A percentile compares a stretch with the other conserved stretches of the same genome.
phyloP scores from a whole-genome alignment of 2,888 invertebrate species.

The Andrena fulva region DNA sequence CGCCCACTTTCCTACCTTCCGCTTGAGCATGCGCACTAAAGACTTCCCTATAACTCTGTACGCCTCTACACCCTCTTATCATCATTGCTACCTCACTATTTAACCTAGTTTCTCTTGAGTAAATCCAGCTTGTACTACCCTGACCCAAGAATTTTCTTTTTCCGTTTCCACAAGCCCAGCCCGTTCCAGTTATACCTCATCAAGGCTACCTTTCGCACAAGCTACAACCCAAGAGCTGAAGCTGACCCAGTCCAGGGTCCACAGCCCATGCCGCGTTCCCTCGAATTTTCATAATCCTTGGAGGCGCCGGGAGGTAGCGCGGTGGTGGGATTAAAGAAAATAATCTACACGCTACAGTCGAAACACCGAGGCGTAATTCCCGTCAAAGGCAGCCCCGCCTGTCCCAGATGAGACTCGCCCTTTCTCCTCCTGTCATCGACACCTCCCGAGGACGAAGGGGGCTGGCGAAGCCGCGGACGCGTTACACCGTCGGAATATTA shows the following conservation, averaged over 20 bases:
- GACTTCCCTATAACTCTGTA: no score
- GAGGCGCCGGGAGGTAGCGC: background rate
- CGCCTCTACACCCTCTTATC: no score
- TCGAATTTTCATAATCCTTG: constrained; percentile 19
- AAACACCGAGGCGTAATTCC: background rate
- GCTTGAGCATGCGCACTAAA: no score
- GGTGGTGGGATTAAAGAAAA: constrained; percentile 24
- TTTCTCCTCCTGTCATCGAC: constrained; percentile 18
- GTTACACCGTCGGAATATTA: constrained; percentile 34
- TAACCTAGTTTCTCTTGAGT: no score
- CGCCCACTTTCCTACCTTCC: no score
- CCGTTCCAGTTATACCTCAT: no score
- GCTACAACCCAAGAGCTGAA: background rate
- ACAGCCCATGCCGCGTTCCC: background rate
- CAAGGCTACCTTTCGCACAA: no score
- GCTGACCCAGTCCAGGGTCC: background rate
- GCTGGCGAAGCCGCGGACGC: constrained; percentile 20
- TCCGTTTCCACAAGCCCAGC: no score
- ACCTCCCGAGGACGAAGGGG: background rate
- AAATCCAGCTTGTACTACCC: no score
- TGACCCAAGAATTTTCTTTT: no score
- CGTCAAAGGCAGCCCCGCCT: constrained; percentile 21
- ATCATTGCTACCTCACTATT: no score
- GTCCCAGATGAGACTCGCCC: background rate
- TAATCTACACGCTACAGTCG: constrained; percentile 3